A percentile compares a stretch with the other conserved stretches of the same genome.
Conservation (phyloP, 2,797 vertebrate species). For the Ptychobarbus kaznakovi region DNA sequence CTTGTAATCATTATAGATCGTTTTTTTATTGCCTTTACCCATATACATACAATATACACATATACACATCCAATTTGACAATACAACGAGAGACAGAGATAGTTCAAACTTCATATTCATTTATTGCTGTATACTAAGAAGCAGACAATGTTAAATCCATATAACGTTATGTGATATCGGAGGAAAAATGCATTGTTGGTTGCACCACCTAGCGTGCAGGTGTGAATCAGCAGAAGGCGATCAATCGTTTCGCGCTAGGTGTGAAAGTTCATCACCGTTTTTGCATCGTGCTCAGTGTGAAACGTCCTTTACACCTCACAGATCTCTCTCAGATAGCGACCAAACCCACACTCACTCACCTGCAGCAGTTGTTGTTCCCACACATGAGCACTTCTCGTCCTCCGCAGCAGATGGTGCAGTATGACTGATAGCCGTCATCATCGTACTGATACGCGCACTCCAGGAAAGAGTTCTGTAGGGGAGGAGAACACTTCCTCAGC, state of each 20-base stretch:
- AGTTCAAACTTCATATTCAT: neutral
- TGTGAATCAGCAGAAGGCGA: neutral
- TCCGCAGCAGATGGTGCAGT: conserved; percentile 94
- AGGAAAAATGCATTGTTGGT: neutral
- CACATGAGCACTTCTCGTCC: conserved; percentile 94
- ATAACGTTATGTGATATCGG: neutral
- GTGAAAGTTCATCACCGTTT: too few species aligned
- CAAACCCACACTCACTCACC: neutral
- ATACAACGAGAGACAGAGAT: neutral
- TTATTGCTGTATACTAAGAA: neutral
- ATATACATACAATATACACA: too few species aligned
- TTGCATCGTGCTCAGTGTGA: too few species aligned
- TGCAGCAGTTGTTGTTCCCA: conserved; percentile 90
- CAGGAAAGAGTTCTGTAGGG: conserved; percentile 90
- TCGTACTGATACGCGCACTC: conserved; percentile 97
- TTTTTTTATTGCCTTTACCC: too few species aligned
- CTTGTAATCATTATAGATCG: neutral
- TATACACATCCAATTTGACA: too few species aligned
- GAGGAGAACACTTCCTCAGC: conserved; percentile 30
- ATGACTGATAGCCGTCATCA: conserved; percentile 95
- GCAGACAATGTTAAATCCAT: neutral
- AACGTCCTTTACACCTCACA: neutral
- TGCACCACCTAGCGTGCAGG: neutral
- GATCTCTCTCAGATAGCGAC: neutral
- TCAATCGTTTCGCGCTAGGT: neutral